Conservation (phyloP, 2,888 invertebrate genomes). For the Meliscaeva auricollis region DNA sequence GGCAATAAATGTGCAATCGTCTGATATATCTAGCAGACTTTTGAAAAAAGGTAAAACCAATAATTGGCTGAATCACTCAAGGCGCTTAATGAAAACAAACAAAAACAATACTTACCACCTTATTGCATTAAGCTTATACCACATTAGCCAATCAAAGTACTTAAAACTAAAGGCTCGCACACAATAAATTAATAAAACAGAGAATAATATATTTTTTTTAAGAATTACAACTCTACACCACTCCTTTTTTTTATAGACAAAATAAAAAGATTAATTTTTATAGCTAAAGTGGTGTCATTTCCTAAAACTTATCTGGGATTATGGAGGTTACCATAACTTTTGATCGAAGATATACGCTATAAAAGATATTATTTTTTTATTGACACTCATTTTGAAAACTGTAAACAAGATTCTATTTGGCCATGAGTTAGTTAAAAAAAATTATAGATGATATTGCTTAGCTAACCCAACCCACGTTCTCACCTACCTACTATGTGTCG, state of each 20-base stretch:
- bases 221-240: neutral
- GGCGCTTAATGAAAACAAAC: constrained; percentile 45
- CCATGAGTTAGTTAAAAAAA: constrained; percentile 58
- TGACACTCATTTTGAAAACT: constrained; percentile 48
- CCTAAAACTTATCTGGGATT: neutral
- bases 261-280: neutral
- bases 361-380: constrained; percentile 22
- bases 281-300: neutral
- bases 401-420: constrained; percentile 65
- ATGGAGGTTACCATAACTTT: constrained; percentile 5
- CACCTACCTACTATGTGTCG: constrained; percentile 5
- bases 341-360: neutral
- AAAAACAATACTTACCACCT: constrained; percentile 22
- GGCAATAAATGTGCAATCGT: constrained; percentile 34
- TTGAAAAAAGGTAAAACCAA: constrained; percentile 33
- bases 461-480: constrained; percentile 14
- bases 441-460: constrained; percentile 6
- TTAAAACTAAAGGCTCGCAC: neutral
- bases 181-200: constrained; percentile 8
- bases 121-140: neutral
- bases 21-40: constrained; percentile 29
- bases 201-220: neutral
- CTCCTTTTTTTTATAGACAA: neutral
- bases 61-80: constrained; percentile 47
- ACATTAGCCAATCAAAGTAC: neutral